These are phyloP conservation scores for Phrynocephalus vlangalii DNA, from an alignment of 2,797 vertebrate genomes.

Conservation along the genomic window DNA sequence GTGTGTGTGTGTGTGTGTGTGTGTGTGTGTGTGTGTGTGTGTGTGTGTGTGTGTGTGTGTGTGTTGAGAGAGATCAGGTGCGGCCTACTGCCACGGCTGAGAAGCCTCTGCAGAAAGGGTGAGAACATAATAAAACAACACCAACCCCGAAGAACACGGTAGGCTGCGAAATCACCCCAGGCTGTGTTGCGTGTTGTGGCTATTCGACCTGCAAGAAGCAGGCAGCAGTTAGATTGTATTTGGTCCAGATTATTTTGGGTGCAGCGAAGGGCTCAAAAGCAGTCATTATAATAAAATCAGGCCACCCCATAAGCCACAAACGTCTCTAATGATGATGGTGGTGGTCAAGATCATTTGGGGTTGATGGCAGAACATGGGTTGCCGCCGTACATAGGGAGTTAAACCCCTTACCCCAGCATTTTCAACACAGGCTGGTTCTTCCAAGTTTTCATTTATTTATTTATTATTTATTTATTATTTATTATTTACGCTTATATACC, in stretches of 20 bases:
- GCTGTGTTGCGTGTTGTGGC: not conserved
- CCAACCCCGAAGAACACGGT: slow-evolving; percentile 15
- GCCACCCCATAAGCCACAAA: not conserved
- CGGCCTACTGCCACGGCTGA: slow-evolving; percentile 37
- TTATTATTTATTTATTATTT: no score
- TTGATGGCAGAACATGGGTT: no score
- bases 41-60: not conserved
- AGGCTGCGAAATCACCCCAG: not conserved
- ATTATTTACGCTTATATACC: no score
- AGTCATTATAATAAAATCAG: no score
- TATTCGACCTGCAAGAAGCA: not conserved
- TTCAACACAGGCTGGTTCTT: no score
- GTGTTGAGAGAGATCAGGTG: slow-evolving; percentile 66
- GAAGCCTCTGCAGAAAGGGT: slow-evolving; percentile 35
- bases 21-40: not conserved
- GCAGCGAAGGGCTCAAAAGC: not conserved
- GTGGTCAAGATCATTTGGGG: no score
- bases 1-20: no score
- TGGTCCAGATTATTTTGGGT: not conserved
- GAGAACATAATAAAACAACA: slow-evolving; percentile 19
- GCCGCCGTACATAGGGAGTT: no score
- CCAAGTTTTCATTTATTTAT: no score
- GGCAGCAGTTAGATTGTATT: not conserved
- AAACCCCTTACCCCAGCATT: no score
- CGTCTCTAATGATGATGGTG: not conserved